A percentile compares a stretch with the other conserved stretches of the same genome.
Evolutionary conservation across 2,888 invertebrate genomes (phyloP).

Genomic region (Hyposoter didymator): DNA sequence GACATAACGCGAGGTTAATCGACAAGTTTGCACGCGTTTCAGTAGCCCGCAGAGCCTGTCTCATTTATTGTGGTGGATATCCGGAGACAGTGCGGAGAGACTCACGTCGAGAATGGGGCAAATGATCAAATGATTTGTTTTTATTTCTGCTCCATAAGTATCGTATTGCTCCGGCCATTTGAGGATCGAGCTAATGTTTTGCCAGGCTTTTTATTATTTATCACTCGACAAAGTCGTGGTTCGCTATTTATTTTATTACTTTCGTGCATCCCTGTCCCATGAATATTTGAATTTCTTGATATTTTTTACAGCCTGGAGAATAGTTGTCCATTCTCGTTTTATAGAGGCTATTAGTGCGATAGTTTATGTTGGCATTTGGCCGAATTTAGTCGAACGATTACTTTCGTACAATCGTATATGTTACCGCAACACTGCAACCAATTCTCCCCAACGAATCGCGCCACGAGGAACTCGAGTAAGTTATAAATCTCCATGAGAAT

Average conservation of each 20-base stretch:
- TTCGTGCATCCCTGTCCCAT: background rate
- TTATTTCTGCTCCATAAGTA: background rate
- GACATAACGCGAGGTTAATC: conserved; percentile 46
- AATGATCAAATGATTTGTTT: conserved; percentile 46
- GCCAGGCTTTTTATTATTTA: conserved; percentile 44
- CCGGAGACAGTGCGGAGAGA: conserved; percentile 13
- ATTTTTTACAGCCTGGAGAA: background rate
- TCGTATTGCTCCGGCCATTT: conserved; percentile 52
- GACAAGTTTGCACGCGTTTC: conserved; percentile 28
- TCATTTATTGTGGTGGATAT: conserved; percentile 52
- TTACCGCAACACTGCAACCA: conserved; percentile 34
- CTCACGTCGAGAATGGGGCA: conserved; percentile 9
- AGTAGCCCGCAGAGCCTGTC: conserved; percentile 18
- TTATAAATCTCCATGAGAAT: conserved; percentile 47
- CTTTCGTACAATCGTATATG: conserved; percentile 12
- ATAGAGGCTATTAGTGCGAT: conserved; percentile 47
- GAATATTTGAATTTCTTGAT: background rate
- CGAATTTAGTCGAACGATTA: conserved; percentile 49
- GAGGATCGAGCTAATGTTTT: conserved; percentile 44
- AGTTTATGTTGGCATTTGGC: conserved; percentile 63
- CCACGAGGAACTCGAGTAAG: conserved; percentile 37
- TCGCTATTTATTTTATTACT: conserved; percentile 40
- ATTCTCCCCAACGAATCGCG: conserved; percentile 51
- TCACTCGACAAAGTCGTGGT: conserved; percentile 44
- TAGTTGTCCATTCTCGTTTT: conserved; percentile 33